Evolutionary conservation across 1,140 invertebrate species (phyloP), one percentile per base, ranked within the genome.

Genomic region (Stratiolaelaps scimitus): DNA sequence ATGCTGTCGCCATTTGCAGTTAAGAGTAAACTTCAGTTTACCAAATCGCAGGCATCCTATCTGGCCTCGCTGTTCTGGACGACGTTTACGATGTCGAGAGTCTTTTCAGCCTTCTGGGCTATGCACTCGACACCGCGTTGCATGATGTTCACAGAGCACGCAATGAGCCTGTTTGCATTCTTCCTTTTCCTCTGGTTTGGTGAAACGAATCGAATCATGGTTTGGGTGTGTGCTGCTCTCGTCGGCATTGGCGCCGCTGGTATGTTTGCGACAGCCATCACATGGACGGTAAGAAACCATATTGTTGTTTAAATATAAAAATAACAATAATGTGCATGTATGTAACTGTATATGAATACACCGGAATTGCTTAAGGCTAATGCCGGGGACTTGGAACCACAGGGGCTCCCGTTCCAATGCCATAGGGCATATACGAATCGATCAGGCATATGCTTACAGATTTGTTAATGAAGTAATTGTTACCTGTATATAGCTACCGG

Each of bases 1-100:
- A 72, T 79, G 20, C 66, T 78, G 1, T 70, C 76, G 43, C 73
- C 75, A 19, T 79, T 78, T 71, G 71, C 74, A 34, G 73, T 78
- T 19, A 69, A 73, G 34, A 69, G 72, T 26, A 69, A 73, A 66
- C 69, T 72, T 13, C 45, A 70, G 6, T 76, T 76, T 70, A 70
- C 71, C 17, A 75, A 76, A 68, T 67, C 71, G 7, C 70, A 72
- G 48, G 78, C 75, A 15, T 74, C 76, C 1, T 73, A 73, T 66
- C 68, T 79, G 28, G 74, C 76, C 7, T 75, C 78, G 19, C 68
- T 79, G 10, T 80, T 78, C 66, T 81, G 79, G 79, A 78, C 77
- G 1, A 73, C 75, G 2, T 74, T 80, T 34, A 78, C 79, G 20
- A 70, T 76, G 29, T 75, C 74, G 13, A 69, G 79, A n/a, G 78